phyloP scores from a whole-genome alignment of 2,888 invertebrate species.

The Linnaemya tessellans region DNA sequence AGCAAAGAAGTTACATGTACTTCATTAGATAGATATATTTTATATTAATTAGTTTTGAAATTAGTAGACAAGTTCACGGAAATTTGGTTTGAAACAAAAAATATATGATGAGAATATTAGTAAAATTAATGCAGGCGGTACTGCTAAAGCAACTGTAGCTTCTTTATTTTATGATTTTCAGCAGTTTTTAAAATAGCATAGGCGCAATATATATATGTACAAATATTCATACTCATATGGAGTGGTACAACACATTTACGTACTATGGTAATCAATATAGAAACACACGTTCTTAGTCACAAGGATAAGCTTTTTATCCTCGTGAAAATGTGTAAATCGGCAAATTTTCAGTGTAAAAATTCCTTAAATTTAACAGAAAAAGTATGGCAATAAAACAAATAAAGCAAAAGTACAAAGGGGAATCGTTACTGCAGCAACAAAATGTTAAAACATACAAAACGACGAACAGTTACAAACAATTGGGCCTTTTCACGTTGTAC shows the following conservation, averaged over 20 bases:
- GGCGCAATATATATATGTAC: no score
- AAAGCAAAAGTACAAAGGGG: slow-evolving; percentile 10
- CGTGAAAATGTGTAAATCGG: slow-evolving; percentile 40
- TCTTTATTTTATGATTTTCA: no score
- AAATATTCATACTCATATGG: no score
- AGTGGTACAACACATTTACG: no score
- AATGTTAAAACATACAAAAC: slow-evolving; percentile 13
- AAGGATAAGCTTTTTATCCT: slow-evolving; percentile 17
- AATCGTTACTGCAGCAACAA: slow-evolving; percentile 31
- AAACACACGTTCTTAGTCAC: not conserved
- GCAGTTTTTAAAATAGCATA: no score
- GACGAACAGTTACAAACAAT: slow-evolving; percentile 1
- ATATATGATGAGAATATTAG: no score
- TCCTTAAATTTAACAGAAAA: slow-evolving; percentile 16
- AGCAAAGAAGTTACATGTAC: not conserved
- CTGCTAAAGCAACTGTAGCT: no score
- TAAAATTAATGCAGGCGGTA: no score
- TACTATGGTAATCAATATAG: not conserved
- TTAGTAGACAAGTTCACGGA: no score
- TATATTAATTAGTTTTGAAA: not conserved
- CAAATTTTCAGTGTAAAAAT: slow-evolving; percentile 16
- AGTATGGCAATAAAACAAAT: not conserved
- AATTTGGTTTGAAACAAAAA: no score
- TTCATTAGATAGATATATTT: not conserved
- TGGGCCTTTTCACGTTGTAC: slow-evolving; percentile 4